Evolutionary conservation across 2,113 vertebrate species (phyloP).

Genomic region (Sula dactylatra): DNA sequence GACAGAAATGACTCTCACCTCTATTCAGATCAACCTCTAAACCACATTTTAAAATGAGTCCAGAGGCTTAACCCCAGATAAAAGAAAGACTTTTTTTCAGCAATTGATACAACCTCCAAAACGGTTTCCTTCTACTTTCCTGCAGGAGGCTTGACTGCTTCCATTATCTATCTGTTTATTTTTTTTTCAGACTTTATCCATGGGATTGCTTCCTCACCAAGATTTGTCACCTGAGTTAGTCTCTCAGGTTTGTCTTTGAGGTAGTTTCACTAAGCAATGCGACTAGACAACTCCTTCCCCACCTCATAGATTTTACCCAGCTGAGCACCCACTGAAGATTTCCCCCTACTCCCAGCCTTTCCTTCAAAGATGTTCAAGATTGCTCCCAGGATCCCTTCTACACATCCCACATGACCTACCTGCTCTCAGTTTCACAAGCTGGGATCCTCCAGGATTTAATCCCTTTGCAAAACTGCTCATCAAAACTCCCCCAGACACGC

Average conservation of each 20-base stretch:
- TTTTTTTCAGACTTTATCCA: background rate
- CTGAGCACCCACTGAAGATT: background rate
- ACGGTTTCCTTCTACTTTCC: background rate
- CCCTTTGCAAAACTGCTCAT: background rate
- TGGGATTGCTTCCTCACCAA: background rate
- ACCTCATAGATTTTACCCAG: background rate
- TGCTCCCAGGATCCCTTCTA: background rate
- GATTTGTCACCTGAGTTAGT: background rate
- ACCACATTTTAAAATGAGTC: background rate
- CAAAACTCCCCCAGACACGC: background rate
- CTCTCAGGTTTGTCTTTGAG: background rate
- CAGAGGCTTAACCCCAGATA: background rate
- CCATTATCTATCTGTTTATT: background rate
- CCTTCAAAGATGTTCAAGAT: background rate
- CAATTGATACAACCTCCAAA: background rate
- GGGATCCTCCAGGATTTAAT: background rate
- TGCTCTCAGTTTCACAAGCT: background rate
- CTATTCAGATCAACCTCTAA: background rate
- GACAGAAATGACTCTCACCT: background rate
- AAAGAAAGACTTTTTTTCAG: background rate
- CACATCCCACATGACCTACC: background rate
- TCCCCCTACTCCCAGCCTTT: background rate
- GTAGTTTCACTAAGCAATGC: background rate
- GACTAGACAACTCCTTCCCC: background rate
- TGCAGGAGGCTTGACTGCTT: background rate